Conservation (phyloP, 2,797 vertebrate genomes). For the Muraenolepis orangiensis region DNA sequence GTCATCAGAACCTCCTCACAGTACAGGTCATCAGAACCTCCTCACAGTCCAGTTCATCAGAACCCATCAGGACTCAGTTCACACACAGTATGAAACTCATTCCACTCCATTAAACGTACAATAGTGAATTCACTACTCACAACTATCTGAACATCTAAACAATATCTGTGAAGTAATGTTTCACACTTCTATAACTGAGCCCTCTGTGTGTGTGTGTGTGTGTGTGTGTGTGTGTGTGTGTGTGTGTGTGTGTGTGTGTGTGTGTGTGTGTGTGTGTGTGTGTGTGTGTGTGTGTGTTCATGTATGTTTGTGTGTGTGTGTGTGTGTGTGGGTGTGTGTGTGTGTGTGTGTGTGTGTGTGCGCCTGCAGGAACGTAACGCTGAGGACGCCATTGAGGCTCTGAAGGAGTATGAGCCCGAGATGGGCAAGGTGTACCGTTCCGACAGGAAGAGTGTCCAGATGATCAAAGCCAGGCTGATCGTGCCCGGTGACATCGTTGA, state of each 20-base stretch:
- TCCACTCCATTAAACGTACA: not conserved
- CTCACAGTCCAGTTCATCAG: not conserved
- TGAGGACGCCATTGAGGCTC: slow-evolving; percentile 79
- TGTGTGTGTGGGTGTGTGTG: not conserved
- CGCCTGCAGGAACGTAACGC: slow-evolving; percentile 74
- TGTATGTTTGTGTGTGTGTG: not conserved
- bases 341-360: slow-evolving; percentile 11
- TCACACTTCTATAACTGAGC: not conserved
- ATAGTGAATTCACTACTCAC: no score
- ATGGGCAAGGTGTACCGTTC: slow-evolving; percentile 90
- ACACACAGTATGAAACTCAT: not conserved
- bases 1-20: not conserved
- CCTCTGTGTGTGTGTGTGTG: not conserved
- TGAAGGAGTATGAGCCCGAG: slow-evolving; percentile 82
- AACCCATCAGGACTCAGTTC: no score
- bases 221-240: no score
- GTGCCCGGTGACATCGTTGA: slow-evolving; percentile 92
- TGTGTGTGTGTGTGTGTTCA: not conserved
- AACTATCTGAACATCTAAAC: not conserved
- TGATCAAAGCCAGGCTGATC: slow-evolving; percentile 86
- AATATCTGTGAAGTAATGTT: not conserved
- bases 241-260: not conserved
- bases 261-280: no score
- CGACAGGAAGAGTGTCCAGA: slow-evolving; percentile 83
- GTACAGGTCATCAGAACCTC: not conserved